phyloP scores from a whole-genome alignment of 2,888 invertebrate genomes.

The Tyria jacobaeae region DNA sequence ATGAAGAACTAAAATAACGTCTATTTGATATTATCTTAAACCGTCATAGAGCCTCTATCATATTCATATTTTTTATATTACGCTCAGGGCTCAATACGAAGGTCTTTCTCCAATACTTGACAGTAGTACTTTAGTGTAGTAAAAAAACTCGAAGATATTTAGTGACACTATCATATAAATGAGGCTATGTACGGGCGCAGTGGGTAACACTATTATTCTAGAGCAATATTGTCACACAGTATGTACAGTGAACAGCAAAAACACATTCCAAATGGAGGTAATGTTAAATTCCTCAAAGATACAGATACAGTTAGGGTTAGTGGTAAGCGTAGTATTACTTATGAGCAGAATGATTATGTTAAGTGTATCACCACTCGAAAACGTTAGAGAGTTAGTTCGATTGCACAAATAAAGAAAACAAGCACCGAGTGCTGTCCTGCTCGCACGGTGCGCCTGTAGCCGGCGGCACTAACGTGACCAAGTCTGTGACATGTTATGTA shows the following conservation, averaged over 20 bases:
- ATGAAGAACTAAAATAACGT: no score
- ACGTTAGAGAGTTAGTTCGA: conserved; percentile 49
- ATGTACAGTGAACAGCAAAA: conserved; percentile 35
- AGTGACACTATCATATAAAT: conserved; percentile 5
- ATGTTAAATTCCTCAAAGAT: conserved; percentile 51
- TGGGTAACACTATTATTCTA: conserved; percentile 20
- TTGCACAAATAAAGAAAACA: conserved; percentile 70
- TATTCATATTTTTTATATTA: neutral
- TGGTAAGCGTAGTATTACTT: conserved; percentile 67
- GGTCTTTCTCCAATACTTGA: neutral
- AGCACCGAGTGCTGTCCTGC: conserved; percentile 58
- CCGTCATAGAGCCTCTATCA: no score
- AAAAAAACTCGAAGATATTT: no score
- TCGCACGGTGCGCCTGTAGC: conserved; percentile 29
- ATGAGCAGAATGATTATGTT: conserved; percentile 68
- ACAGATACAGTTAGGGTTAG: conserved; percentile 65
- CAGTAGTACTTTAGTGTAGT: neutral
- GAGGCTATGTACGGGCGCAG: conserved; percentile 19
- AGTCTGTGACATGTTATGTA: conserved; percentile 7
- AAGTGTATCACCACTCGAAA: conserved; percentile 56
- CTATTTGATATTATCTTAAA: no score
- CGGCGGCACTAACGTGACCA: conserved; percentile 38
- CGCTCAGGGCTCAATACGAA: neutral
- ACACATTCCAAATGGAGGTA: conserved; percentile 14
- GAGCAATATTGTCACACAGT: conserved; percentile 8